These are phyloP conservation scores for Toxonevra muliebris DNA, from an alignment of 2,888 invertebrate species.

Conservation along the genomic window DNA sequence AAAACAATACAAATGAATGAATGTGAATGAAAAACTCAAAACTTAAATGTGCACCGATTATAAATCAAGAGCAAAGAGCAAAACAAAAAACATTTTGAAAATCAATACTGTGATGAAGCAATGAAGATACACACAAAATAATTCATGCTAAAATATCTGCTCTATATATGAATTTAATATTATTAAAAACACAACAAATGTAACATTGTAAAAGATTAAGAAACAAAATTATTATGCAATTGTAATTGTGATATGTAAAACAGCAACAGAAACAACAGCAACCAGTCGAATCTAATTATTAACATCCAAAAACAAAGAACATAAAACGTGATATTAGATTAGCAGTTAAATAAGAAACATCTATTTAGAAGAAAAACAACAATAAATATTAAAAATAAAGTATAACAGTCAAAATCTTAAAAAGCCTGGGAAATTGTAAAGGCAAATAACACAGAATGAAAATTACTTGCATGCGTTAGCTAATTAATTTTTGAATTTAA, in stretches of 20 bases:
- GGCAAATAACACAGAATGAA: conserved; percentile 15
- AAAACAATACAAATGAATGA: not conserved
- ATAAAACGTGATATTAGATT: conserved; percentile 27
- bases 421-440: conserved; percentile 24
- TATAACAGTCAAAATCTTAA: conserved; percentile 39
- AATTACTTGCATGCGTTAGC: conserved; percentile 7
- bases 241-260: not conserved
- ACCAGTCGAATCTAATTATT: not conserved
- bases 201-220: conserved; percentile 9
- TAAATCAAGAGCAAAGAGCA: not conserved
- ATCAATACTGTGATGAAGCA: conserved; percentile 6
- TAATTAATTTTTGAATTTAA: not conserved
- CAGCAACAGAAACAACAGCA: conserved; percentile 19
- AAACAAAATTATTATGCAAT: conserved; percentile 20
- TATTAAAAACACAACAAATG: too few relatives aligned
- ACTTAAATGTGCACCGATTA: not conserved
- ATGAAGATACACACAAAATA: not conserved
- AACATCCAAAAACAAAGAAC: conserved; percentile 25
- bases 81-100: not conserved
- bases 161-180: not conserved
- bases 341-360: too few relatives aligned
- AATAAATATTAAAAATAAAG: not conserved
- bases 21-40: conserved; percentile 5
- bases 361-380: too few relatives aligned
- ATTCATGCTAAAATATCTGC: not conserved